These are phyloP conservation scores for Agapornis canus DNA, from an alignment of 2,797 vertebrate genomes.

Conservation along the genomic window DNA sequence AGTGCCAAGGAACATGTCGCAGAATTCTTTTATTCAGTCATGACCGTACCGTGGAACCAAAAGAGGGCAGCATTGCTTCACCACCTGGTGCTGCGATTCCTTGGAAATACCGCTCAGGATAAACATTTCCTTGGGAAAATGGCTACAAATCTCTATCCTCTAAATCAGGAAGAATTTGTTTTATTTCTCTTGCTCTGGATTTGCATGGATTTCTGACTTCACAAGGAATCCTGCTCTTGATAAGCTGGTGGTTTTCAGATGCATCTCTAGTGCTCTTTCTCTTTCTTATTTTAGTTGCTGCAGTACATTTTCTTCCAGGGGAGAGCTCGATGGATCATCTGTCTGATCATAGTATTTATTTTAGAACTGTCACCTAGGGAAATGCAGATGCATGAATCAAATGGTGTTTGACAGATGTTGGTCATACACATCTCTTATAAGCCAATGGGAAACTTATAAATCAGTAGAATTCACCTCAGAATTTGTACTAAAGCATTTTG, in stretches of 20 bases:
- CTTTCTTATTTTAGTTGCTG: neutral
- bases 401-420: neutral
- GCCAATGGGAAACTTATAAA: neutral
- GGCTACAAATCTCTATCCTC: neutral
- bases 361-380: neutral
- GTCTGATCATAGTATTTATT: neutral
- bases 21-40: neutral
- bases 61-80: slow-evolving; percentile 60
- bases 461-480: neutral
- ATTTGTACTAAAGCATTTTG: neutral
- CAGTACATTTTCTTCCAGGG: neutral
- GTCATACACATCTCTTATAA: neutral
- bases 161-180: neutral
- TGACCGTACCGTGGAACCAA: neutral
- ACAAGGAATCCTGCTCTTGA: neutral
- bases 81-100: rapidly evolving
- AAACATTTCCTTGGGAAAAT: neutral
- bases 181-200: neutral
- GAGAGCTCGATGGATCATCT: neutral
- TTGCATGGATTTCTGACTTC: neutral
- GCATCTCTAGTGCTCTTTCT: neutral
- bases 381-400: neutral
- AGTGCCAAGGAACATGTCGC: neutral
- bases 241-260: neutral
- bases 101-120: neutral